Evolutionary conservation across 64 coral and sea anemone genomes (phyloP).

Genomic region (Dendronephthya gigantea): DNA sequence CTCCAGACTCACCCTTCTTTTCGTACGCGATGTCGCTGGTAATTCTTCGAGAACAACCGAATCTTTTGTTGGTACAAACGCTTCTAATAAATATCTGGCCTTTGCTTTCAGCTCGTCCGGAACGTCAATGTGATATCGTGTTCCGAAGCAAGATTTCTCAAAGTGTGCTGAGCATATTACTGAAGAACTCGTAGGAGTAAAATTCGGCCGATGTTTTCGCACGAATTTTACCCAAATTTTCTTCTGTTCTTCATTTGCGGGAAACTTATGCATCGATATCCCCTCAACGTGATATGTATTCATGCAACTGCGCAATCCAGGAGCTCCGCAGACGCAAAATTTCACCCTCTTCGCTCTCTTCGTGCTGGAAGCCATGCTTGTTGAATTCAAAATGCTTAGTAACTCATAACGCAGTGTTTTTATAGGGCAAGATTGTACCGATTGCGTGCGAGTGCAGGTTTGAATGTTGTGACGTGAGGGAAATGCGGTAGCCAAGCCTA

Average conservation of each 20-base stretch:
- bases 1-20: slow-evolving; percentile 48
- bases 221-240: slow-evolving; percentile 53
- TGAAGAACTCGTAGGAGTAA: slow-evolving; percentile 43
- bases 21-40: slow-evolving; percentile 43
- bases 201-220: slow-evolving; percentile 42
- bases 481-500: too few relatives aligned
- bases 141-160: background rate
- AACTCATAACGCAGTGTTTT: too few relatives aligned
- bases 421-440: too few relatives aligned
- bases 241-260: slow-evolving; percentile 27
- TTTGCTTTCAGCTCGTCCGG: slow-evolving; percentile 31
- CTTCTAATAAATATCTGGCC: slow-evolving; percentile 21
- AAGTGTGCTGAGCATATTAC: slow-evolving; percentile 35
- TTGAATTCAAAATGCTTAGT: background rate
- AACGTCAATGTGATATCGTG: slow-evolving; percentile 4
- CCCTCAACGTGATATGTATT: slow-evolving; percentile 29
- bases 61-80: slow-evolving; percentile 42
- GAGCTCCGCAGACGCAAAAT: slow-evolving; percentile 51
- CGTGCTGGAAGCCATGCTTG: background rate
- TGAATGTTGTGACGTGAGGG: too few relatives aligned
- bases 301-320: slow-evolving; percentile 32
- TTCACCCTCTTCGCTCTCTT: slow-evolving; percentile 49
- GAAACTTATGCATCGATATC: slow-evolving; percentile 33
- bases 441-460: too few relatives aligned
- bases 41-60: slow-evolving; percentile 7